Evolutionary conservation across 2,888 invertebrate genomes (phyloP).

Genomic region (Baronia brevicornis): DNA sequence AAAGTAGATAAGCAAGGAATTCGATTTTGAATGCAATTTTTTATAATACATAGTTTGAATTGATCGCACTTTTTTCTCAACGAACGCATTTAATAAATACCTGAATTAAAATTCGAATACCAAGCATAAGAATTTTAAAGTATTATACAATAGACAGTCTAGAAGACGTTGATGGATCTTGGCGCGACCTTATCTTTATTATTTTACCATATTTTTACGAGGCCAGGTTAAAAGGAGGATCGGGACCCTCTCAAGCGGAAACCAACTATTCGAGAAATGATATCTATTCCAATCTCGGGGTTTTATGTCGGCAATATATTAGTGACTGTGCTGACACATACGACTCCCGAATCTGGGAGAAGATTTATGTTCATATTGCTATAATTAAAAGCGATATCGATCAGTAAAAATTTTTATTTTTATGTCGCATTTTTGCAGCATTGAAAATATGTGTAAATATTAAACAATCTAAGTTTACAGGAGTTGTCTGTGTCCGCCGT

Average conservation of each 20-base stretch:
- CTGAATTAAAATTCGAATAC: no score
- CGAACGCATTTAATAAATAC: no score
- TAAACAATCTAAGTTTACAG: no score
- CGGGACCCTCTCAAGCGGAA: slow-evolving; percentile 42
- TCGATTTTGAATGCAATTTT: no score
- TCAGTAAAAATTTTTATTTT: slow-evolving; percentile 49
- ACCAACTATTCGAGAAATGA: slow-evolving; percentile 59
- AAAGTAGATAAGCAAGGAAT: no score
- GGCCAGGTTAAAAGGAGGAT: slow-evolving; percentile 40
- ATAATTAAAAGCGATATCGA: slow-evolving; percentile 66
- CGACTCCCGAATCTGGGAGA: slow-evolving; percentile 57
- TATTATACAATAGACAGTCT: slow-evolving; percentile 19
- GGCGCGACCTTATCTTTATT: slow-evolving; percentile 44
- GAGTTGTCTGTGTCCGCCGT: no score
- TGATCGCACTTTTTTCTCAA: no score
- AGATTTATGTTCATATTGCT: slow-evolving; percentile 64
- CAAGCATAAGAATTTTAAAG: no score
- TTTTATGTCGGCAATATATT: slow-evolving; percentile 71
- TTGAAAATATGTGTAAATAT: slow-evolving; percentile 1
- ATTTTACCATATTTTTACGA: slow-evolving; percentile 63
- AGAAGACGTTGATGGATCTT: slow-evolving; percentile 60
- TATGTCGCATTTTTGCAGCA: slow-evolving; percentile 17
- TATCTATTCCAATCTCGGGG: slow-evolving; percentile 64
- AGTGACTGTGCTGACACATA: slow-evolving; percentile 54
- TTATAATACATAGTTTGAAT: no score